Evolutionary conservation across 2,113 vertebrate species (phyloP).

Genomic region (Phyllopteryx taeniolatus): DNA sequence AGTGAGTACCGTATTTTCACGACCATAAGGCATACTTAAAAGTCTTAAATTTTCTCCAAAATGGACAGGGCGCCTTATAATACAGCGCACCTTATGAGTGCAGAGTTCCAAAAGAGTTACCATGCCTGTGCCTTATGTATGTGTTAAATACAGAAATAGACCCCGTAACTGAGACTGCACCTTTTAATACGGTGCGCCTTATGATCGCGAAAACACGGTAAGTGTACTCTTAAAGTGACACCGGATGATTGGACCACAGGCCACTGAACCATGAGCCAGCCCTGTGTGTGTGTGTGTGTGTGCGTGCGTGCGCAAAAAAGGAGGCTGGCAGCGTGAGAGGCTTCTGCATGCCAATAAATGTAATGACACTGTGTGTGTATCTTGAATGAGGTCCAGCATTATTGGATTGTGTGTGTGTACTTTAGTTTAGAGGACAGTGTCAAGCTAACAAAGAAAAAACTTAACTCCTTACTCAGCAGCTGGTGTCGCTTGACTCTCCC

Average conservation of each 20-base stretch:
- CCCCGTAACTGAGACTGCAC: no score
- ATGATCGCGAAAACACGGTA: not conserved
- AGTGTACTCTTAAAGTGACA: conserved; percentile 58
- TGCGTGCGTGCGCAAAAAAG: conserved; percentile 14
- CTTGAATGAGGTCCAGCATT: conserved; percentile 48
- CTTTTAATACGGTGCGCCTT: no score
- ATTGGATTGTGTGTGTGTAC: conserved; percentile 37
- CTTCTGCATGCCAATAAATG: conserved; percentile 48
- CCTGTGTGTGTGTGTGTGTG: conserved; percentile 31
- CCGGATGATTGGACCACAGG: conserved; percentile 55
- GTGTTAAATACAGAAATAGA: no score
- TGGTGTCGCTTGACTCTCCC: conserved; percentile 15
- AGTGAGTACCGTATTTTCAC: no score
- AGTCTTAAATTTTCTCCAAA: no score
- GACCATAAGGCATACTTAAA: no score
- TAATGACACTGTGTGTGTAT: conserved; percentile 60
- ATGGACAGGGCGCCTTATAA: no score
- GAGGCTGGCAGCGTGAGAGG: conserved; percentile 38
- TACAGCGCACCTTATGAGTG: no score
- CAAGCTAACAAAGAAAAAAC: conserved; percentile 43
- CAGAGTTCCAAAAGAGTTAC: no score
- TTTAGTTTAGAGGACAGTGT: conserved; percentile 46
- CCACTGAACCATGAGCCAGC: conserved; percentile 51
- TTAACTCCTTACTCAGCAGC: conserved; percentile 54
- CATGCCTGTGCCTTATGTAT: no score